A percentile compares a stretch with the other conserved stretches of the same genome.
phyloP scores from a whole-genome alignment of 2,888 invertebrate genomes.

The Mamestra brassicae region DNA sequence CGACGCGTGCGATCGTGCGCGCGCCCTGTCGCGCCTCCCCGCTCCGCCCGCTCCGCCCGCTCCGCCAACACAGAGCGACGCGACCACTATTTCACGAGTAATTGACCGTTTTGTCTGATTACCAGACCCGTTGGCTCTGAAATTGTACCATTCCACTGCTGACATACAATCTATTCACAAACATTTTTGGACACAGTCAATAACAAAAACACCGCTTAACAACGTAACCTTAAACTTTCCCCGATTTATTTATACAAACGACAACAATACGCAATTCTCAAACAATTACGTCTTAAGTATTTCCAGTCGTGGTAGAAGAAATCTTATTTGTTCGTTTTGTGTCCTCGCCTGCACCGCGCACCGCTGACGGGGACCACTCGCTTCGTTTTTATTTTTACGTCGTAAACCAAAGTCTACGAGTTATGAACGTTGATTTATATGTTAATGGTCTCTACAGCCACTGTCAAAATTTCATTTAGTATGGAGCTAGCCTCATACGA shows the following conservation, averaged over 20 bases:
- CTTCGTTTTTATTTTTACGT: conserved; percentile 80
- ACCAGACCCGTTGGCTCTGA: conserved; percentile 39
- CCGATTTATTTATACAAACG: conserved; percentile 73
- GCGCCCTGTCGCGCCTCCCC: conserved; percentile 36
- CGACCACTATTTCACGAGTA: conserved; percentile 70
- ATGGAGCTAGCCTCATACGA: conserved; percentile 52
- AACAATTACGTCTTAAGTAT: conserved; percentile 81
- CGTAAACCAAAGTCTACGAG: conserved; percentile 80
- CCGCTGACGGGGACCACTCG: conserved; percentile 75
- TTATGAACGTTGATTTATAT: conserved; percentile 83
- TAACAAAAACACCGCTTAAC: conserved; percentile 44
- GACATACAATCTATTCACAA: conserved; percentile 33
- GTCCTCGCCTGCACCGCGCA: conserved; percentile 78
- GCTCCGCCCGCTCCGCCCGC: conserved; percentile 24
- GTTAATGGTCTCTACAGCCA: conserved; percentile 68
- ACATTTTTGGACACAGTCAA: conserved; percentile 38
- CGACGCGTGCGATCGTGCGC: conserved; percentile 76
- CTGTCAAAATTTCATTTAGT: conserved; percentile 65
- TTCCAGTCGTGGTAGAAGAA: conserved; percentile 79
- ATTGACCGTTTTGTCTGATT: conserved; percentile 74
- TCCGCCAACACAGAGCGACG: conserved; percentile 30
- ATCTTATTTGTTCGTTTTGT: conserved; percentile 85
- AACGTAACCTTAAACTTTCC: conserved; percentile 63
- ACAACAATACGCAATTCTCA: conserved; percentile 80
- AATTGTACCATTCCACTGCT: conserved; percentile 34